Conservation (phyloP, 2,797 vertebrate genomes). For the Gymnoscopelus braueri region DNA sequence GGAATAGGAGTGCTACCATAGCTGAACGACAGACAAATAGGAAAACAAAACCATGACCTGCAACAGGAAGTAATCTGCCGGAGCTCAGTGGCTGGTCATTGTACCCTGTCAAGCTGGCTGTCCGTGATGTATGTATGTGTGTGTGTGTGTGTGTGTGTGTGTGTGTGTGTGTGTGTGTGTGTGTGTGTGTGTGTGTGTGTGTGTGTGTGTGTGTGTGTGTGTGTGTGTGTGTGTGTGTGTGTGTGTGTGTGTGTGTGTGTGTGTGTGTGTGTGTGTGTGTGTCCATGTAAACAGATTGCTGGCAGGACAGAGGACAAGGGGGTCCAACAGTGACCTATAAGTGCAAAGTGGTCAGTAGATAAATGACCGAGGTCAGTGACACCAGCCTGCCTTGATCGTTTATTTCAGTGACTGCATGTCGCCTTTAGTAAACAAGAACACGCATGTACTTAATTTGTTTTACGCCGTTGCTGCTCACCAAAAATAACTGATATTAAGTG, state of each 20-base stretch:
- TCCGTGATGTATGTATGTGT: slow-evolving; percentile 37
- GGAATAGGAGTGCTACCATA: neutral
- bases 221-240: slow-evolving; percentile 23
- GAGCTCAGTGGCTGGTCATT: slow-evolving; percentile 14
- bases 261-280: slow-evolving; percentile 9
- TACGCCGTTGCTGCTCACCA: too few relatives aligned
- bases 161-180: slow-evolving; percentile 11
- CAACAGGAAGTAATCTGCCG: slow-evolving; percentile 39
- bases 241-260: neutral
- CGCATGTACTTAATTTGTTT: too few relatives aligned
- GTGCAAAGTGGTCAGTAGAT: slow-evolving; percentile 33
- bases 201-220: too few relatives aligned
- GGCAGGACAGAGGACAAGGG: slow-evolving; percentile 35
- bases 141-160: neutral
- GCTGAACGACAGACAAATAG: slow-evolving; percentile 3
- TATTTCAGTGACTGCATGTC: neutral
- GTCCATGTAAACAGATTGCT: slow-evolving; percentile 19
- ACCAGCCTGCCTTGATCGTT: slow-evolving; percentile 14
- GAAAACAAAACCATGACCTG: slow-evolving; percentile 33
- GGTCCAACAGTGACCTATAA: slow-evolving; percentile 26
- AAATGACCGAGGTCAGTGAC: slow-evolving; percentile 16
- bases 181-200: neutral
- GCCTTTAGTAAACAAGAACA: too few relatives aligned
- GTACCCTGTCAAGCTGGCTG: slow-evolving; percentile 26
- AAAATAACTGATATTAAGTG: too few relatives aligned